A percentile compares a stretch with the other conserved stretches of the same genome.
Evolutionary conservation across 2,113 vertebrate species (phyloP).

Genomic region (Trematocara stigmaticum): DNA sequence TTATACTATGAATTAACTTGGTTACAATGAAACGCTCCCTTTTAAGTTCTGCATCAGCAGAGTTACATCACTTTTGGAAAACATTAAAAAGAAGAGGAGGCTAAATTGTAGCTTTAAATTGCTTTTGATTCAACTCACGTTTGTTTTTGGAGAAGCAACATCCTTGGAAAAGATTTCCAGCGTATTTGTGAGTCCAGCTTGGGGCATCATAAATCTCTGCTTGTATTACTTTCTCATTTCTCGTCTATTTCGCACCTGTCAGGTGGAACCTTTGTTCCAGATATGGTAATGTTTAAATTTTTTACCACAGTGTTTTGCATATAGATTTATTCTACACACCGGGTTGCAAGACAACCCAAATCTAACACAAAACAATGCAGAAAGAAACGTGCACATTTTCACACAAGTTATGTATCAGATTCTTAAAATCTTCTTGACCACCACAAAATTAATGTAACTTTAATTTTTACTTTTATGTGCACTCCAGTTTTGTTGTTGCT

Average conservation of each 20-base stretch:
- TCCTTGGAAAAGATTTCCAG: slow-evolving; percentile 16
- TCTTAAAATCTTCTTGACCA: neutral
- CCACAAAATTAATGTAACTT: rapidly evolving
- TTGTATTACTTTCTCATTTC: neutral
- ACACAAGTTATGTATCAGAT: neutral
- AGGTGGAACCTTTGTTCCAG: neutral
- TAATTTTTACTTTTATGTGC: neutral
- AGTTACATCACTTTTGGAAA: neutral
- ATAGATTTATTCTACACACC: neutral
- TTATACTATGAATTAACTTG: slow-evolving; percentile 22
- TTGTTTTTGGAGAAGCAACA: slow-evolving; percentile 9
- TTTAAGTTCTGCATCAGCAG: slow-evolving; percentile 22
- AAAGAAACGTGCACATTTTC: neutral
- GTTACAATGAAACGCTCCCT: slow-evolving; percentile 33
- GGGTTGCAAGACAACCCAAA: neutral
- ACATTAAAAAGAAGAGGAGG: neutral
- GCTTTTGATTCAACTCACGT: slow-evolving; percentile 21
- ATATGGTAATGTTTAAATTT: neutral
- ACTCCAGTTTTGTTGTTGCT: rapidly evolving
- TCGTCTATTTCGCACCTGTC: neutral
- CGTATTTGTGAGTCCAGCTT: slow-evolving; percentile 5
- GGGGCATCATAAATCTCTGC: slow-evolving; percentile 5
- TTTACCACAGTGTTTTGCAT: neutral
- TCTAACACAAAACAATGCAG: neutral
- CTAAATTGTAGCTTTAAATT: neutral